Base-by-base conservation (phyloP, 2,888 invertebrate species). In the Noctuana brunneofusca region DNA sequence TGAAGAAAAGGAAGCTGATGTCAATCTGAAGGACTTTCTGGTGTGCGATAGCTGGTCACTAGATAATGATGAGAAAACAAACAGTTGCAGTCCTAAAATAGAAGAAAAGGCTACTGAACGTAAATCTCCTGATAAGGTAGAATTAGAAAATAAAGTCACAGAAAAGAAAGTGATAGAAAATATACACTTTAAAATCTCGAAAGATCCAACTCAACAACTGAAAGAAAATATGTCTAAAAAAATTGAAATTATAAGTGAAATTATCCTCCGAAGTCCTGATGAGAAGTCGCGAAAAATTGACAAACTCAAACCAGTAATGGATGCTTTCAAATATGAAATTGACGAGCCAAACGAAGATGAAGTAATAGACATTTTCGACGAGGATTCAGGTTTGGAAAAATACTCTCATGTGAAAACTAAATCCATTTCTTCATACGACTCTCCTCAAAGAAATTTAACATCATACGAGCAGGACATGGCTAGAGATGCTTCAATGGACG, bases 1-100 rank as follows among this genome's bases (percentile, higher is more conserved):
- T n/a, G 3, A 55, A 16, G 72, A 69, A 3, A 77, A 73, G 60
- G 92, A 89, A 70, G 76, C 89, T 11, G 80, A 87, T 56, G 83
- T 89, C 0, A 81, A 87, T 71, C 76, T 91, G 12, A 85, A 77
- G 64, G 92, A 91, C 71, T 91, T 84, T 65, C 75, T 92, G 46
- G 81, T 92, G 12, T 92, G 92, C 65, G 92, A 92, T 59, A 92
- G 91, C 68, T 92, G 92, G 92, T 91, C 92, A 3, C 69, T 87
- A 14, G 91, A 91, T 27, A 88, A 85, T 52, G 91, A 90, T 11
- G 88, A 89, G 2, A 89, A 83, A 72, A 76, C 71, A 5, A 75
- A 70, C 48, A 48, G 22, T n/a, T 48, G 48, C 35, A 75, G 70
- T 38, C 89, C 87, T 0, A 80, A 76, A 67, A 55, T 69, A 0